Evolutionary conservation across 2,113 vertebrate species (phyloP).

Genomic region (Hylia prasina): DNA sequence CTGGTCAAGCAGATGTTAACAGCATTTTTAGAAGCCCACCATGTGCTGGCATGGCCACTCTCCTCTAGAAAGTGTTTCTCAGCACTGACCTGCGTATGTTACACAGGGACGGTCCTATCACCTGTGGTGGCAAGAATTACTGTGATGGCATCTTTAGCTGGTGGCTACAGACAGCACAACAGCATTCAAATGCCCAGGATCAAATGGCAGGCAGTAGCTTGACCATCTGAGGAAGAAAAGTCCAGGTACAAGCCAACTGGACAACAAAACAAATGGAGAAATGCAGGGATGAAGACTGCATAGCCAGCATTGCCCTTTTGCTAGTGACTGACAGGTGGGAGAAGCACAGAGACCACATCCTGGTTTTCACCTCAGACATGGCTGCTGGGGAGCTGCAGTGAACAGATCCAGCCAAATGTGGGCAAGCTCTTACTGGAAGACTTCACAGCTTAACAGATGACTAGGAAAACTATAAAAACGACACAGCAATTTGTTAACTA

Average conservation of each 20-base stretch:
- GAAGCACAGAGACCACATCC: not conserved
- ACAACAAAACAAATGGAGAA: not conserved
- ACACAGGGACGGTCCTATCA: not conserved
- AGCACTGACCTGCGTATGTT: not conserved
- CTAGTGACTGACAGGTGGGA: not conserved
- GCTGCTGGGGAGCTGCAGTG: not conserved
- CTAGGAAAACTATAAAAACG: not conserved
- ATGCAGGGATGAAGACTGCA: not conserved
- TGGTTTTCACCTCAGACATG: not conserved
- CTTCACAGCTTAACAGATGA: not conserved
- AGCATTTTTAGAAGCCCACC: not conserved
- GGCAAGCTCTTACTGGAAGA: not conserved
- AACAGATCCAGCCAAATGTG: not conserved
- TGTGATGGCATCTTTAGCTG: not conserved
- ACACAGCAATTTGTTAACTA: not conserved
- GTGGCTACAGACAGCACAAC: not conserved
- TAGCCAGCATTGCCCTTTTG: not conserved
- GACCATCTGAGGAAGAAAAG: not conserved
- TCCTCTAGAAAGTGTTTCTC: not conserved
- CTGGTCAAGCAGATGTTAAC: not conserved
- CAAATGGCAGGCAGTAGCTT: not conserved
- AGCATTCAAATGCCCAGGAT: not conserved
- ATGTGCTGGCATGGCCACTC: not conserved
- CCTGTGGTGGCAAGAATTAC: not conserved
- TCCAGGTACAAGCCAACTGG: not conserved